Percentiles rank a stretch among this genome's conserved stretches.
Evolutionary conservation across 37 sponge, comb jelly and placozoan species (phyloP).

Genomic region (Oopsacas minuta): DNA sequence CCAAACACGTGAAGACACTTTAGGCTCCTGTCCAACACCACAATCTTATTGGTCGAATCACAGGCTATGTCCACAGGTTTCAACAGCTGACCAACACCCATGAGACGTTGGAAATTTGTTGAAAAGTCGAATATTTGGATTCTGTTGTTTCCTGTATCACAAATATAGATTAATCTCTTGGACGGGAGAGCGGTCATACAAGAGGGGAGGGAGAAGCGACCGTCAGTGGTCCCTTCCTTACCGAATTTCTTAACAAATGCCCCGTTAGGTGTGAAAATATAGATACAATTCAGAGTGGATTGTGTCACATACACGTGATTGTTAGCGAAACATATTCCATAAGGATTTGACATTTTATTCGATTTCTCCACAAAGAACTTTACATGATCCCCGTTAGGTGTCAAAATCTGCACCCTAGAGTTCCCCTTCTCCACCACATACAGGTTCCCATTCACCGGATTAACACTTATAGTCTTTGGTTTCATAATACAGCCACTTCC

Average conservation of each 20-base stretch:
- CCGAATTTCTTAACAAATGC: constrained; percentile 10
- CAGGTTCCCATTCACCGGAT: not conserved
- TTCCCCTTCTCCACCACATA: constrained; percentile 6
- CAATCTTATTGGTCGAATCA: not conserved
- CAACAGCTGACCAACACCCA: not conserved
- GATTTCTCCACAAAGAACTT: not conserved
- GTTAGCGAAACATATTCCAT: not conserved
- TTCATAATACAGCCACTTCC: not conserved
- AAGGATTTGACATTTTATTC: not conserved
- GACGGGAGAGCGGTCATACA: not conserved
- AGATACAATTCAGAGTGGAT: not conserved
- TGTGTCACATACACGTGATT: not conserved
- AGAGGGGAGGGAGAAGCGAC: not conserved
- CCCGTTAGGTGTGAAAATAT: not conserved
- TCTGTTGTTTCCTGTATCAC: not conserved
- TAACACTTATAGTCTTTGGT: not conserved
- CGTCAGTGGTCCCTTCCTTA: not conserved
- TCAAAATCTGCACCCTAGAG: not conserved
- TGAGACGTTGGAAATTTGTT: not conserved
- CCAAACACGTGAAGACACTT: not conserved
- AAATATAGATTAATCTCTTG: not conserved
- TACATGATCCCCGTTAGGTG: not conserved
- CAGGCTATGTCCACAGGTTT: not conserved
- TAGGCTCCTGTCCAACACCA: not conserved
- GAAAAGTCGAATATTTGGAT: not conserved